Evolutionary conservation across 2,797 vertebrate genomes (phyloP), one percentile per base, ranked within the genome.

Genomic region (Erethizon dorsatum): DNA sequence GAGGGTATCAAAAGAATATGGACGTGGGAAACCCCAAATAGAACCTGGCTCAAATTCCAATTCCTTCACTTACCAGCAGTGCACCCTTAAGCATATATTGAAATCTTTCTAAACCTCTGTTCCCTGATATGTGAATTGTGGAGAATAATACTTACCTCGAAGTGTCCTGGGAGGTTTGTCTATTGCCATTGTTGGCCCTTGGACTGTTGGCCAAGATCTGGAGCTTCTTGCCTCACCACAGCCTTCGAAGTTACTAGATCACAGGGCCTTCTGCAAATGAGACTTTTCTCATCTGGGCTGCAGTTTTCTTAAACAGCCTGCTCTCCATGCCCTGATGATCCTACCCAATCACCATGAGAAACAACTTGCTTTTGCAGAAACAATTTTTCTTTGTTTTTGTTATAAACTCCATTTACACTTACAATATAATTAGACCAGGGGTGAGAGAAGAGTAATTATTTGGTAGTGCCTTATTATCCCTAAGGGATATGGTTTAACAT

Each of bases 351-450:
- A 71, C 41, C 54, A 26, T 63, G 37, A 95, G 69, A 95, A 88
- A 82, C 13, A 12, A 37, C 65, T 82, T 93, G 45, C 28, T 75
- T 89, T 87, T 93, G 18, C 22, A 57, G 33, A 83, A 91, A 63
- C 80, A 26, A 71, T 75, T 86, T 95, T 94, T 24, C 59, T 92
- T 79, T 93, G 41, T 22, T 31, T 94, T 88, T 80, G 15, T 93
- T 85, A 56, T 69, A 91, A 83, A 83, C 18, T 41, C 45, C 17
- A 12, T 89, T 86, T 96, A 89, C 10, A 63, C 20, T 73, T 90
- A 5, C 5, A 79, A 9, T 80, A 47, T 89, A 69, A 96, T 89
- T 84, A 93, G 52, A 63, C 24, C 52, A 91, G 2, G n/a, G 17
- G 15, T 83, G 2, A 14, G 28, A 86, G 5, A 69, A 5, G 12